phyloP scores from a whole-genome alignment of 2,113 vertebrate species.

The Kryptolebias marmoratus region DNA sequence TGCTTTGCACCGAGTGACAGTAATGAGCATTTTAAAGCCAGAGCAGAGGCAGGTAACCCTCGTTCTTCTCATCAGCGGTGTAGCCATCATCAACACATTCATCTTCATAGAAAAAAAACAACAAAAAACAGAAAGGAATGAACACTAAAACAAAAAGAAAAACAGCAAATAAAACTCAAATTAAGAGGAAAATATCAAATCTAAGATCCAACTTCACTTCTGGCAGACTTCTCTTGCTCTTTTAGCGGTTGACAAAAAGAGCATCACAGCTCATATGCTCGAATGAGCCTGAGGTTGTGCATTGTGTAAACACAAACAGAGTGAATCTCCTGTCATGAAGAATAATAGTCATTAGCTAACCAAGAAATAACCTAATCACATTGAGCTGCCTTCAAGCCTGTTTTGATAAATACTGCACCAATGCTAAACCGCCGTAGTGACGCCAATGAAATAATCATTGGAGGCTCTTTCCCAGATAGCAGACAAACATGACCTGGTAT shows the following conservation, averaged over 20 bases:
- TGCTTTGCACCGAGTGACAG: constrained; percentile 61
- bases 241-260: constrained; percentile 32
- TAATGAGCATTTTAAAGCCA: constrained; percentile 70
- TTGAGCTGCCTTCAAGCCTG: constrained; percentile 57
- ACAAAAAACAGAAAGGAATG: background rate
- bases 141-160: constrained; percentile 27
- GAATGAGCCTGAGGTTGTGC: constrained; percentile 57
- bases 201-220: constrained; percentile 3
- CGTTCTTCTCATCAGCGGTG: constrained; percentile 16
- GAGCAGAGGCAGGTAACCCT: constrained; percentile 58
- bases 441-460: constrained; percentile 57
- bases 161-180: background rate
- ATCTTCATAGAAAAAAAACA: constrained; percentile 11
- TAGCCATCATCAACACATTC: constrained; percentile 39
- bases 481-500: constrained; percentile 68
- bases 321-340: constrained; percentile 57
- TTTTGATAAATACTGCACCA: constrained; percentile 64
- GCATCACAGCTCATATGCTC: constrained; percentile 15
- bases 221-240: background rate
- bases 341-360: constrained; percentile 70
- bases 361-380: constrained; percentile 72
- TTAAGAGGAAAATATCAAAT: background rate
- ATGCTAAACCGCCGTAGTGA: constrained; percentile 37
- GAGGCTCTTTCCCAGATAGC: constrained; percentile 55
- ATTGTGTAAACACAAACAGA: constrained; percentile 41